phyloP scores from a whole-genome alignment of 2,797 vertebrate genomes.

The Cynopterus sphinx region DNA sequence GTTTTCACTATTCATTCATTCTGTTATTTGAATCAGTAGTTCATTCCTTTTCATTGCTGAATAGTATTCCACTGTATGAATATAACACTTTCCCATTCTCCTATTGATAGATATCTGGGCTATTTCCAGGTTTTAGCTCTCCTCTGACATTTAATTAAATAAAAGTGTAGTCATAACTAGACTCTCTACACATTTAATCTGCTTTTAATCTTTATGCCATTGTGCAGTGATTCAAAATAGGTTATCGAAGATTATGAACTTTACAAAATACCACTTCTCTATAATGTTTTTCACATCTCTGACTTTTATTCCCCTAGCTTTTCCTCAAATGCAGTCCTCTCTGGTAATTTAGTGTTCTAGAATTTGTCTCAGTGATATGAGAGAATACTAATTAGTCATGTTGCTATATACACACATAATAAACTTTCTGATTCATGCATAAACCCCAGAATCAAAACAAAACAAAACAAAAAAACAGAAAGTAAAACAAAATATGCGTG shows the following conservation, averaged over 20 bases:
- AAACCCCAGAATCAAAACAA: conserved; percentile 43
- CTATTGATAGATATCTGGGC: background rate
- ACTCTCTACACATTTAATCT: background rate
- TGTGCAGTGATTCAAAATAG: background rate
- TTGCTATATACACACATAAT: background rate
- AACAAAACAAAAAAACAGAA: conserved; percentile 14
- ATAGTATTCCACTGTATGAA: background rate
- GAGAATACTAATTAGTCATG: background rate
- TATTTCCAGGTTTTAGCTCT: conserved; percentile 15
- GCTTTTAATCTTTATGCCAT: background rate
- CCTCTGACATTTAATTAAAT: conserved; percentile 37
- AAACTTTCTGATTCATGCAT: conserved; percentile 27
- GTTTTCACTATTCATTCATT: background rate
- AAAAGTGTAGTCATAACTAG: background rate
- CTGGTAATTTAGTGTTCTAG: background rate
- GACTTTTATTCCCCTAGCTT: background rate
- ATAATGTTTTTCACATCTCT: background rate
- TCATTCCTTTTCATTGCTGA: background rate
- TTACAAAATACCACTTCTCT: conserved; percentile 4
- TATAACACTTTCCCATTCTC: background rate
- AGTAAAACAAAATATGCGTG: background rate
- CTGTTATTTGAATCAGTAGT: background rate
- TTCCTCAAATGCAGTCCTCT: conserved; percentile 8
- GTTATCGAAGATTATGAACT: background rate
- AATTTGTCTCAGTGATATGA: background rate